Percentiles rank a stretch among this genome's conserved stretches.
phyloP scores from a whole-genome alignment of 2,113 vertebrate genomes.

The Mobula birostris region DNA sequence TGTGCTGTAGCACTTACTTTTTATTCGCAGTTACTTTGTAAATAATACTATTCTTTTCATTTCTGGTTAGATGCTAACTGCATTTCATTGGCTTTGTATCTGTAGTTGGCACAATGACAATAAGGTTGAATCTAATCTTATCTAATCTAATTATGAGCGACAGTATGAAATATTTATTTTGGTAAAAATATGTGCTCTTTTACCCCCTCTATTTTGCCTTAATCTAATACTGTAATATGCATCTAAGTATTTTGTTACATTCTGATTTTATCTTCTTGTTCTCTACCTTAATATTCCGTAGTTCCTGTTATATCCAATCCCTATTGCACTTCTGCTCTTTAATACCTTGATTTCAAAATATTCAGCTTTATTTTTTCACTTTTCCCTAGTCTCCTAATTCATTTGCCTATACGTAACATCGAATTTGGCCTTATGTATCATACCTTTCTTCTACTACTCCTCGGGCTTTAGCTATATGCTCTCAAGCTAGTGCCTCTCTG shows the following conservation, averaged over 20 bases:
- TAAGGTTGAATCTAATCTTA: too few relatives aligned
- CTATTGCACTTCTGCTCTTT: background rate
- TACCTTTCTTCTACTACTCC: background rate
- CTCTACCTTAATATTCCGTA: background rate
- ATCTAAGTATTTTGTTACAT: background rate
- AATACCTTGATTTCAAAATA: background rate
- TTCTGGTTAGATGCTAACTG: too few relatives aligned
- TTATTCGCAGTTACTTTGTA: too few relatives aligned
- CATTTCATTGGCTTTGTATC: too few relatives aligned
- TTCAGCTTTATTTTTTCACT: background rate
- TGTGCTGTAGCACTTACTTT: too few relatives aligned
- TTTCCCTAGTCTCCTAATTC: background rate
- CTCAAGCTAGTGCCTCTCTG: background rate
- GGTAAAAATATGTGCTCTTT: background rate
- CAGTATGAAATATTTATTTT: background rate
- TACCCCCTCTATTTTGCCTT: background rate
- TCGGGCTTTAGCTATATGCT: background rate
- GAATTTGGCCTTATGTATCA: background rate
- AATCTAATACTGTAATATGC: background rate
- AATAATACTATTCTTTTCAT: too few relatives aligned
- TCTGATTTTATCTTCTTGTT: too few relatives aligned
- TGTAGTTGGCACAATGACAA: too few relatives aligned
- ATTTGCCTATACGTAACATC: background rate
- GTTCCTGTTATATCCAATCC: background rate
- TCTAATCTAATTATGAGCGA: too few relatives aligned